Percentiles rank a stretch among this genome's conserved stretches.
Evolutionary conservation across 1,140 invertebrate species (phyloP).

Genomic region (Bombus ignitus): DNA sequence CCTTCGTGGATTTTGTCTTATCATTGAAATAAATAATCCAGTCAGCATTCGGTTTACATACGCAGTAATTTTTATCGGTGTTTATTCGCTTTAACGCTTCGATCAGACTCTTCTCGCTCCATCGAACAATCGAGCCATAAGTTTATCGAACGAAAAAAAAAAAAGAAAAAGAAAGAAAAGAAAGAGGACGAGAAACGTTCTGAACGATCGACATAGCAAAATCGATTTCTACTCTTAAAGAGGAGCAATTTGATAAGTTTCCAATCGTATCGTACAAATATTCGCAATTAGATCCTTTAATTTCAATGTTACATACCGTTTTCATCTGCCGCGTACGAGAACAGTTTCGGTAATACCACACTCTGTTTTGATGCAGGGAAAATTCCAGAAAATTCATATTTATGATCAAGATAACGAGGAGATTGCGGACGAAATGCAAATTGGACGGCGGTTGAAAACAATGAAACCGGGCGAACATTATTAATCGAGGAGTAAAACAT

Average conservation of each 20-base stretch:
- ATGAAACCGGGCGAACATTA: constrained; percentile 4
- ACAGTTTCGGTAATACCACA: neutral
- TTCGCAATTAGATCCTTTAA: neutral
- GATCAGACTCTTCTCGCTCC: too few relatives aligned
- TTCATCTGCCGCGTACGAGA: neutral
- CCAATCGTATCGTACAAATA: neutral
- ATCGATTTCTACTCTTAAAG: too few relatives aligned
- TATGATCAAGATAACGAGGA: neutral
- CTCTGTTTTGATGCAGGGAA: neutral
- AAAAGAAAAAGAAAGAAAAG: neutral
- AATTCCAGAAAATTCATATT: neutral
- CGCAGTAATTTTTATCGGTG: too few relatives aligned
- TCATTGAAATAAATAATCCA: too few relatives aligned
- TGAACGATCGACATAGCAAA: neutral
- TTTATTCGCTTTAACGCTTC: too few relatives aligned
- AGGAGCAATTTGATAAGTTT: neutral
- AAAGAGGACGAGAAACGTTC: neutral
- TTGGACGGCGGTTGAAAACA: neutral
- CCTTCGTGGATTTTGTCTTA: too few relatives aligned
- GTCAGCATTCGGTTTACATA: too few relatives aligned
- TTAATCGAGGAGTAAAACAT: constrained; percentile 14
- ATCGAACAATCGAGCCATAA: too few relatives aligned
- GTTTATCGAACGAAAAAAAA: neutral
- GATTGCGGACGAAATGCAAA: neutral
- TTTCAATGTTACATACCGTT: neutral